A percentile compares a stretch with the other conserved stretches of the same genome.
These are phyloP conservation scores for Belonocnema kinseyi DNA, from an alignment of 1,140 invertebrate species.

Conservation along the genomic window DNA sequence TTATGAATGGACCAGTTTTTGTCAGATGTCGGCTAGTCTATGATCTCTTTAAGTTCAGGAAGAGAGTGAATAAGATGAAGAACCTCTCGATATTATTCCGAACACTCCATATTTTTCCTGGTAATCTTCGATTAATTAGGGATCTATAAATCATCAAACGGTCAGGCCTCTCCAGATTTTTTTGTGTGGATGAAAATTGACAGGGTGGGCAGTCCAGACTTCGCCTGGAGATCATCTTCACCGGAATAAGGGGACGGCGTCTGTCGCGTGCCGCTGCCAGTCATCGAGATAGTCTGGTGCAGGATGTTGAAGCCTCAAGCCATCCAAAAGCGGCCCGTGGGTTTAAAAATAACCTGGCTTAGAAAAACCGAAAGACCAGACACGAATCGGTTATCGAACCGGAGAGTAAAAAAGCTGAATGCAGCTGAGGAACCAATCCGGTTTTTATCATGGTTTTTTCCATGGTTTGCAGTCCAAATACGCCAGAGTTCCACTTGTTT, in stretches of 20 bases:
- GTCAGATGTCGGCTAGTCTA: no score
- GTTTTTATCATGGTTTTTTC: slow-evolving; percentile 38
- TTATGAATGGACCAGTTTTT: no score
- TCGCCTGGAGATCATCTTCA: slow-evolving; percentile 50
- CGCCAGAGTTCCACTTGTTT: slow-evolving; percentile 34
- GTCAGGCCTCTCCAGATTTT: not conserved
- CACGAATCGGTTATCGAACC: slow-evolving; percentile 53
- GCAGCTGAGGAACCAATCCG: slow-evolving; percentile 20
- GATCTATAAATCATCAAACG: slow-evolving; percentile 12
- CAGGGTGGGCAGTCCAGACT: slow-evolving; percentile 36
- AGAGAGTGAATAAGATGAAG: no score
- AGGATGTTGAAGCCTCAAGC: not conserved
- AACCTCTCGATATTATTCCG: no score
- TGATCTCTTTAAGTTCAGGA: no score
- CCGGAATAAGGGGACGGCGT: slow-evolving; percentile 49
- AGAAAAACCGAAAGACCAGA: slow-evolving; percentile 35
- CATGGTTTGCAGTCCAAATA: slow-evolving; percentile 2
- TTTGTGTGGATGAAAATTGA: slow-evolving; percentile 3
- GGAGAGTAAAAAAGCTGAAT: slow-evolving; percentile 34
- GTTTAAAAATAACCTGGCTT: slow-evolving; percentile 50
- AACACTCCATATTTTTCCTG: not conserved
- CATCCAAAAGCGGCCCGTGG: slow-evolving; percentile 2
- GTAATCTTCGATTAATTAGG: not conserved
- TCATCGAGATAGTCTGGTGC: slow-evolving; percentile 48
- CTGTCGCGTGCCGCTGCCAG: slow-evolving; percentile 54